Evolutionary conservation across 2,113 vertebrate genomes (phyloP), one percentile per base, ranked within the genome.

Genomic region (Uropsilus gracilis): DNA sequence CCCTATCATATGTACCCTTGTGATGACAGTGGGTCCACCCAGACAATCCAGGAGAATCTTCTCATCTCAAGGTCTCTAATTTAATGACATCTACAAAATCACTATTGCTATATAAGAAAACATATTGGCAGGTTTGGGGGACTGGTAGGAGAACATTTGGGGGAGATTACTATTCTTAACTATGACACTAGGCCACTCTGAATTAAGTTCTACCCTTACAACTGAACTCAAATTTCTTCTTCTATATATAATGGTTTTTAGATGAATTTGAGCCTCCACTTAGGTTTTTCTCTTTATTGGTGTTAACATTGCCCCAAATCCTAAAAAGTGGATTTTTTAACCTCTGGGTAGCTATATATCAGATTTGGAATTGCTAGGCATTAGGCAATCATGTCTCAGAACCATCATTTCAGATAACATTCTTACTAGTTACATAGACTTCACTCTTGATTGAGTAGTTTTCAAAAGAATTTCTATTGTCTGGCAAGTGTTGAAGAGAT

Each of bases 391-490:
- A 42, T 20, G 3, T 72, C 84, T 82, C 50, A 72, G 55, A 77
- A 44, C 28, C 89, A 42, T 59, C 17, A 53, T 71, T 80, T 64
- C n/a, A 64, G 66, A 87, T 53, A 76, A 76, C 4, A 48, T 85
- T 87, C 46, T n/a, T 69, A 64, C 46, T 32, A 77, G 64, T 90
- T 73, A 64, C 32, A 42, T 12, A 80, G 71, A 55, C n/a, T 92
- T 85, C 37, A 28, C 32, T 57, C 44, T 55, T 88, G 34, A 64
- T 32, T 66, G 50, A 77, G 76, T 50, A 46, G 28, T 63, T 91
- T 94, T 64, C 44, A 37, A 64, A 93, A 91, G 34, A 84, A 88
- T 90, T 66, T 50, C 16, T 88, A 64, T 28, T 76, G 24, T 44
- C 18, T 59, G 86, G 12, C 3, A 82, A 94, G 20, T 81, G 28